phyloP scores from a whole-genome alignment of 1,140 invertebrate genomes.

The Helicoverpa zea region DNA sequence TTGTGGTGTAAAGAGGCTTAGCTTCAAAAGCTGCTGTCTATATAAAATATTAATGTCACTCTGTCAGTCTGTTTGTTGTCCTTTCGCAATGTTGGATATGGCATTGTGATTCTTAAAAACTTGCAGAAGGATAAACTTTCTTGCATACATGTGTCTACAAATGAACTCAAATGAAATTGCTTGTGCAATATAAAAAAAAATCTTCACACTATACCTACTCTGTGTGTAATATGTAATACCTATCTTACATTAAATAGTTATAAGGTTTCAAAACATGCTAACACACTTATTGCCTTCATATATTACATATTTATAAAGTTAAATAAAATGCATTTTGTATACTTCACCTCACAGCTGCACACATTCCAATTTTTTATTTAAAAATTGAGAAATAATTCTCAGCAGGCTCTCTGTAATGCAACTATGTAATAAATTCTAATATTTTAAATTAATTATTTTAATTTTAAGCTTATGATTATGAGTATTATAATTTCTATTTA shows the following conservation, averaged over 20 bases:
- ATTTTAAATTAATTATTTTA: conserved; percentile 27
- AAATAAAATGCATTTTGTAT: not conserved
- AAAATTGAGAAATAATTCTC: not conserved
- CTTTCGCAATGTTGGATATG: too few species aligned
- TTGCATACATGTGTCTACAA: too few species aligned
- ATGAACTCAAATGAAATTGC: too few species aligned
- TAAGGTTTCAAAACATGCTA: conserved; percentile 31
- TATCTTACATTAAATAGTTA: conserved; percentile 1
- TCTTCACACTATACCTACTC: not conserved
- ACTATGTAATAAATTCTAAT: not conserved
- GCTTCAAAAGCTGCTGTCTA: conserved; percentile 54
- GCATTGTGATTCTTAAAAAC: too few species aligned
- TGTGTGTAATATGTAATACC: not conserved
- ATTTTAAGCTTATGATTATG: conserved; percentile 48
- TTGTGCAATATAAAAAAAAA: too few species aligned
- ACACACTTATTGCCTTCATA: conserved; percentile 19
- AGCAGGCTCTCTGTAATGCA: conserved; percentile 4
- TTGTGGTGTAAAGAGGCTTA: conserved; percentile 45
- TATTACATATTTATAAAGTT: conserved; percentile 24
- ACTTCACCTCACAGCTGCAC: not conserved
- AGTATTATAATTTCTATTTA: conserved; percentile 45
- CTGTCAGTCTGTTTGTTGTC: not conserved
- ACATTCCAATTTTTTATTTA: conserved; percentile 27
- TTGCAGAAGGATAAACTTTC: too few species aligned
- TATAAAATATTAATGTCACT: conserved; percentile 28